Evolutionary conservation across 2,113 vertebrate genomes (phyloP).

Genomic region (Pluvianellus socialis): DNA sequence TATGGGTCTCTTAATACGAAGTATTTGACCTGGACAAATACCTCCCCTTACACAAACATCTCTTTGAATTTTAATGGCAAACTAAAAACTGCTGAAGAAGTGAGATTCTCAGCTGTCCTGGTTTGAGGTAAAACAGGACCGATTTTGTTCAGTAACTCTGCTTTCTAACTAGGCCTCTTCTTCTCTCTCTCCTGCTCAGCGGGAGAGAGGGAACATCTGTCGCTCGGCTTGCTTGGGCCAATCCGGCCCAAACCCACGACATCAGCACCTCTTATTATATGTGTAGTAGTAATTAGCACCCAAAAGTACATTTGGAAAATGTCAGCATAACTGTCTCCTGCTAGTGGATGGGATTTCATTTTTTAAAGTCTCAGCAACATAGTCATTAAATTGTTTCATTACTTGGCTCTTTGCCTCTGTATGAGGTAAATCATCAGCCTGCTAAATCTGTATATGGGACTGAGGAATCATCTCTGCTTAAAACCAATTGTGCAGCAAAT

Average conservation of each 20-base stretch:
- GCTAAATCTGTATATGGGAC: background rate
- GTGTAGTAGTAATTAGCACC: background rate
- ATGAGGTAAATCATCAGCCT: background rate
- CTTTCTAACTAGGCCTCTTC: no score
- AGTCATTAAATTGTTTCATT: background rate
- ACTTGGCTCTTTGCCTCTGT: background rate
- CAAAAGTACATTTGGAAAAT: background rate
- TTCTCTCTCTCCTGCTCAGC: no score
- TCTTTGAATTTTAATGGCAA: background rate
- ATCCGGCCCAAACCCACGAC: no score
- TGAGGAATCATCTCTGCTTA: background rate
- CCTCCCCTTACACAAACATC: background rate
- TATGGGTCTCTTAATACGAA: background rate
- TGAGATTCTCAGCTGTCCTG: background rate
- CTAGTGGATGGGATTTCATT: background rate
- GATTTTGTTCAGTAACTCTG: no score
- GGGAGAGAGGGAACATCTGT: no score
- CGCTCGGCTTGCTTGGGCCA: no score
- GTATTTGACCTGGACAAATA: accelerated
- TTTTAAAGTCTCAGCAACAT: background rate
- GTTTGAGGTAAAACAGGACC: no score
- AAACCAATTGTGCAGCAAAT: background rate
- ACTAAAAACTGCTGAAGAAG: background rate
- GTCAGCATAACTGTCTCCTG: background rate
- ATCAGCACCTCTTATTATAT: background rate